Base-by-base conservation (phyloP, 2,113 vertebrate genomes). In the Trogon surrucura region DNA sequence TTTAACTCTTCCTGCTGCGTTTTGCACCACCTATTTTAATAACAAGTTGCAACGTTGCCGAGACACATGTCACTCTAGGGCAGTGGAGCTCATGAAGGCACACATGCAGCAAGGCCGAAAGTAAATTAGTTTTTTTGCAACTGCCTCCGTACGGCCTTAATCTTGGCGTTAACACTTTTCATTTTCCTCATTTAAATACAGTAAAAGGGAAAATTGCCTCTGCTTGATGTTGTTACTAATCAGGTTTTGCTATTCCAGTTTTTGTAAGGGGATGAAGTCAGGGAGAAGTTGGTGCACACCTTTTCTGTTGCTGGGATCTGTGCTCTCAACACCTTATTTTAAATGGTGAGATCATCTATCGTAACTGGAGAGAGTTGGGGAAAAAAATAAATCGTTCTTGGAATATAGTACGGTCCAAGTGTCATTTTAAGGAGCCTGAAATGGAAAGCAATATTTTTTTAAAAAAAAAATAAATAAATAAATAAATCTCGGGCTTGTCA, bases 121-220 rank as follows among this genome's bases (percentile, higher is more conserved):
- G 29, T 1, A 56, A 84, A 53, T 71, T 85, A 36, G 44, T 11
- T 41, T 57, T 87, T 64, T 80, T 85, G 53, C 53, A 53, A 4
- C 60, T 80, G 60, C 44, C 26, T 85, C 19, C 77, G 36, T 87
- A 87, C 25, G 29, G 60, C 79, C 41, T 78, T 81, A 81, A 54
- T 70, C 51, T 78, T 78, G 86, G 48, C 66, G 50, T 86, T 79
- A 86, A 72, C 8, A 4, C 45, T 88, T 36, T 93, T 74, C 23
- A 44, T 92, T 96, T 95, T 84, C 41, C 45, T 94, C 30, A 65
- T 92, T 92, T 96, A 80, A 91, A 91, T 89, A 47, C 62, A 91
- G 54, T 72, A 71, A 89, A 85, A 79, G 51, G 21, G 50, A 86
- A 89, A 78, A 81, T 21, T 84, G 57, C 17, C 25, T 82, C 79